Evolutionary conservation across 2,113 vertebrate genomes (phyloP).

Genomic region (Regulus satrapa): DNA sequence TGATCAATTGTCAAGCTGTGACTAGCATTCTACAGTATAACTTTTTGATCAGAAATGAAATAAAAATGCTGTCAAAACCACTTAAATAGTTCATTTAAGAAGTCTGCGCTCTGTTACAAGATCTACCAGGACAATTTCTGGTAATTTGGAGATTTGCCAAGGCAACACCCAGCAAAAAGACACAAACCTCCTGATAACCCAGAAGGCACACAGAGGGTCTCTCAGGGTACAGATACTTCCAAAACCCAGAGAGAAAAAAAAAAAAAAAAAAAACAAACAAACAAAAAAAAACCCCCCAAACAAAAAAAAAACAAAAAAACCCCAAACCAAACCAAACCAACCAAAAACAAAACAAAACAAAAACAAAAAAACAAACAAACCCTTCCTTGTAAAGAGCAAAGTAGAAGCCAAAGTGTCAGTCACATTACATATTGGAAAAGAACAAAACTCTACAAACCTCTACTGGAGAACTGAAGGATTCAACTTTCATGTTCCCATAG

Average conservation of each 20-base stretch:
- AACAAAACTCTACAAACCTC: background rate
- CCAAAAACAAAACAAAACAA: too few species aligned
- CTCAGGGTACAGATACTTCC: background rate
- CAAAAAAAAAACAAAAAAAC: too few species aligned
- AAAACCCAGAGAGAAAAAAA: background rate
- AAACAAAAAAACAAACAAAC: too few species aligned
- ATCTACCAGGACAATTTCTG: background rate
- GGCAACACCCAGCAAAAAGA: background rate
- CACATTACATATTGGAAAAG: background rate
- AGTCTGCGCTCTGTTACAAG: background rate
- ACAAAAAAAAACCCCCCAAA: too few species aligned
- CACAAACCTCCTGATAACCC: rapidly evolving
- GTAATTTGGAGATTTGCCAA: background rate
- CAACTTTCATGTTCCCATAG: background rate
- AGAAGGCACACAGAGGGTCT: background rate
- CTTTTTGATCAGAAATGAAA: background rate
- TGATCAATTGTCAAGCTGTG: background rate
- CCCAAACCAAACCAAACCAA: too few species aligned
- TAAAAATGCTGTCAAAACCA: background rate
- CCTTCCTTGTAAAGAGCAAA: background rate
- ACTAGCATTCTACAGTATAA: background rate
- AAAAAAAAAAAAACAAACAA: too few species aligned
- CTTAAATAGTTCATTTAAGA: background rate
- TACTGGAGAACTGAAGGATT: background rate
- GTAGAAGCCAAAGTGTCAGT: background rate